Conservation (phyloP, 1,140 invertebrate species). For the Luehdorfia chinensis region DNA sequence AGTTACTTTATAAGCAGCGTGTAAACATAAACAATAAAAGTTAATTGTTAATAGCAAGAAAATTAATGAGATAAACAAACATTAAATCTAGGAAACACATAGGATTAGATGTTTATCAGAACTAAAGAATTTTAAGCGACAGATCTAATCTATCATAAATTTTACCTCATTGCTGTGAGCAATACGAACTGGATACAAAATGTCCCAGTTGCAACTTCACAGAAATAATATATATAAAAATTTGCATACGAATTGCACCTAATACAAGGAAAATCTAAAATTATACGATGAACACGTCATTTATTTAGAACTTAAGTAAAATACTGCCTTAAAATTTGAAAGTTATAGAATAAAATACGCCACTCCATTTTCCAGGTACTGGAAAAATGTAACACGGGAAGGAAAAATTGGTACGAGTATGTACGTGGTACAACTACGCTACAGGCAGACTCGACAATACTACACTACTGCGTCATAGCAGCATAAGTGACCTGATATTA, state of each 20-base stretch:
- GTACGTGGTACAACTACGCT: too few relatives aligned
- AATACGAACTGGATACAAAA: constrained; percentile 3
- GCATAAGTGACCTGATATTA: too few relatives aligned
- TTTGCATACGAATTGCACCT: constrained; percentile 4
- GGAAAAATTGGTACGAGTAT: too few relatives aligned
- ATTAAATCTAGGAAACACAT: constrained; percentile 5
- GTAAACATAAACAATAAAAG: not conserved
- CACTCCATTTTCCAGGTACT: too few relatives aligned
- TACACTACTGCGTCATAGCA: too few relatives aligned
- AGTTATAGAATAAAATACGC: too few relatives aligned
- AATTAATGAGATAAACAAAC: constrained; percentile 1
- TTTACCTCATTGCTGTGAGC: constrained; percentile 2
- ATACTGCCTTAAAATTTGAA: too few relatives aligned
- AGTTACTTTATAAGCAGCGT: not conserved
- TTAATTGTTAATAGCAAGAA: not conserved
- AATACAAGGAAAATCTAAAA: constrained; percentile 14
- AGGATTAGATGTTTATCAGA: constrained; percentile 8
- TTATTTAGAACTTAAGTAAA: constrained; percentile 1
- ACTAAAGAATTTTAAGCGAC: constrained; percentile 3
- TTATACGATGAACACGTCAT: constrained; percentile 1
- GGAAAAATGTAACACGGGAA: too few relatives aligned
- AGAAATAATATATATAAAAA: constrained; percentile 12
- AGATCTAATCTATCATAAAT: constrained; percentile 1
- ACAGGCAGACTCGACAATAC: too few relatives aligned
- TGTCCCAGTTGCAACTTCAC: constrained; percentile 3